Conservation (phyloP, 2,888 invertebrate genomes). For the Merodon equestris region DNA sequence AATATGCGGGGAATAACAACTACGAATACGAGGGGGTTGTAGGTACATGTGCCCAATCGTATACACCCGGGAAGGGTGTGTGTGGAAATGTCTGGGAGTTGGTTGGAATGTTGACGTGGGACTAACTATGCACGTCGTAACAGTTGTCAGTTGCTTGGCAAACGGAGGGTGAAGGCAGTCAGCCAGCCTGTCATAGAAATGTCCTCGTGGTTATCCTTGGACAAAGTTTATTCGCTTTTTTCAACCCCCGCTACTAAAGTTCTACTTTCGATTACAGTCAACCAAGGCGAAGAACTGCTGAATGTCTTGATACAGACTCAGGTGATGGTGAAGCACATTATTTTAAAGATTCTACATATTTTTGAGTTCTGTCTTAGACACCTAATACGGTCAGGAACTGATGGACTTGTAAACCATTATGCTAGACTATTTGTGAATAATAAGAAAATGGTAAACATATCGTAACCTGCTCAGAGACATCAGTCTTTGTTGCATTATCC, state of each 20-base stretch:
- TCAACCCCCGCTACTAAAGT: slow-evolving; percentile 5
- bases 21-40: slow-evolving; percentile 15
- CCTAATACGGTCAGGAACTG: too few relatives aligned
- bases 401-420: too few relatives aligned
- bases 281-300: slow-evolving; percentile 42
- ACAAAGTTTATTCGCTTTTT: slow-evolving; percentile 15
- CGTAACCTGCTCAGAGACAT: too few relatives aligned
- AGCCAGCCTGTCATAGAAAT: slow-evolving; percentile 43
- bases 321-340: slow-evolving; percentile 32
- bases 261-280: slow-evolving; percentile 49
- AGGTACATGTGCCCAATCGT: slow-evolving; percentile 11
- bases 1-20: slow-evolving; percentile 36
- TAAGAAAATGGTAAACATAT: too few relatives aligned
- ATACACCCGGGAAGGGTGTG: slow-evolving; percentile 53
- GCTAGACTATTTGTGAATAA: too few relatives aligned
- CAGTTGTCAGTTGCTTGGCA: slow-evolving; percentile 36
- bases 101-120: slow-evolving; percentile 17
- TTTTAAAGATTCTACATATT: too few relatives aligned
- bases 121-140: slow-evolving; percentile 30
- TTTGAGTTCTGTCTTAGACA: too few relatives aligned
- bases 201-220: slow-evolving; percentile 48
- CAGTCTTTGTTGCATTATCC: too few relatives aligned
- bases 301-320: background rate
- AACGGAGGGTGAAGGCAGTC: slow-evolving; percentile 34
- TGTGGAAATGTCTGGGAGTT: background rate